These are phyloP conservation scores for Lithophane socia DNA, from an alignment of 2,888 invertebrate genomes.

Conservation along the genomic window DNA sequence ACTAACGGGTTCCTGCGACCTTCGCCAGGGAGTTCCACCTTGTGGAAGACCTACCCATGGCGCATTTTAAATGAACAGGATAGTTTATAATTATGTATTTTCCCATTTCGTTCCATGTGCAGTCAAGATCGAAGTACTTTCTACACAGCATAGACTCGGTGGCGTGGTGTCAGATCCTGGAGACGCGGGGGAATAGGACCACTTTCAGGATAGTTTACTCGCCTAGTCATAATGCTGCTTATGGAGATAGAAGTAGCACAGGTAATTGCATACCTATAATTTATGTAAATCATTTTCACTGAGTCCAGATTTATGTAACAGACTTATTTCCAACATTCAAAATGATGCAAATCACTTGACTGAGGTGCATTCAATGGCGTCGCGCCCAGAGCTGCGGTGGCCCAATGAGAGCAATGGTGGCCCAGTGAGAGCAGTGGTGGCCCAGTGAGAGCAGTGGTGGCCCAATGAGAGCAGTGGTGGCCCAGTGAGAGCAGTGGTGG, in stretches of 20 bases:
- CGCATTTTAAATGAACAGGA: neutral
- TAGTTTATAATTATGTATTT: neutral
- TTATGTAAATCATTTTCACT: neutral
- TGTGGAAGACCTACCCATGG: neutral
- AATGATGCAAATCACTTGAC: too few relatives aligned
- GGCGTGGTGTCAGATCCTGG: slow-evolving; percentile 96
- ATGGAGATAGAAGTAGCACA: slow-evolving; percentile 77
- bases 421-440: too few relatives aligned
- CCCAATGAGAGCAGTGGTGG: too few relatives aligned
- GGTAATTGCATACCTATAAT: slow-evolving; percentile 68
- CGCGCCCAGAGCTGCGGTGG: too few relatives aligned
- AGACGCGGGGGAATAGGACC: slow-evolving; percentile 93
- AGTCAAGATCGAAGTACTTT: slow-evolving; percentile 94
- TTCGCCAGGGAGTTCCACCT: neutral
- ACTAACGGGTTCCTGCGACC: neutral
- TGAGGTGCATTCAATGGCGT: too few relatives aligned
- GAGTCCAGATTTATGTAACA: too few relatives aligned
- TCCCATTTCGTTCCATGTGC: slow-evolving; percentile 58
- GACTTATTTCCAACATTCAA: too few relatives aligned
- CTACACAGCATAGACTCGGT: slow-evolving; percentile 96
- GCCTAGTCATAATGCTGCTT: slow-evolving; percentile 78
- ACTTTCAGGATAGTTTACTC: slow-evolving; percentile 94
- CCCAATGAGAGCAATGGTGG: too few relatives aligned
- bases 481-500: too few relatives aligned
- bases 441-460: too few relatives aligned